Percentiles rank a stretch among this genome's conserved stretches.
phyloP scores from a whole-genome alignment of 2,888 invertebrate species.

The Beris chalybata region DNA sequence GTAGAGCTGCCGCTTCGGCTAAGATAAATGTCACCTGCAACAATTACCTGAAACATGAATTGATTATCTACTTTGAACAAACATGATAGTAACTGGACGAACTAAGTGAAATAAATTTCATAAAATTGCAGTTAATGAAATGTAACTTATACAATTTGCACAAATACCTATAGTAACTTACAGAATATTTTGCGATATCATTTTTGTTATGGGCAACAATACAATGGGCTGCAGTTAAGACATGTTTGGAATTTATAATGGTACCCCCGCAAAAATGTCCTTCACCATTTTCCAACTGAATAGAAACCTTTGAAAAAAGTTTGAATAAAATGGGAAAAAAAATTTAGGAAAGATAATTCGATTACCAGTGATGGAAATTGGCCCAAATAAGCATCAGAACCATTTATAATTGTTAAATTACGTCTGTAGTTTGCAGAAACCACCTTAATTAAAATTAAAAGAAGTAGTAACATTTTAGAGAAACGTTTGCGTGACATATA shows the following conservation, averaged over 20 bases:
- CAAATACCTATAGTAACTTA: not conserved
- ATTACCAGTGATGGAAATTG: conserved; percentile 13
- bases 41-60: conserved; percentile 3
- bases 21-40: conserved; percentile 1
- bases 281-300: conserved; percentile 11
- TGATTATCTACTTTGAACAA: not conserved
- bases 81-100: too few relatives aligned
- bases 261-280: conserved; percentile 19
- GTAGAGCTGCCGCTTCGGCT: not conserved
- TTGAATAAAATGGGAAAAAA: not conserved
- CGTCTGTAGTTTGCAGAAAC: not conserved
- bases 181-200: conserved; percentile 8
- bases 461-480: too few relatives aligned
- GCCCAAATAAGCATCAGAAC: not conserved
- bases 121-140: too few relatives aligned
- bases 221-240: conserved; percentile 8
- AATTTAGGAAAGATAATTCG: not conserved
- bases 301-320: not conserved
- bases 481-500: too few relatives aligned
- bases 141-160: too few relatives aligned
- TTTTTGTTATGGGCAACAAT: conserved; percentile 15
- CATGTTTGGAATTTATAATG: conserved; percentile 7
- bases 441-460: too few relatives aligned
- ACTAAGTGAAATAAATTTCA: too few relatives aligned
- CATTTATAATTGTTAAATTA: conserved; percentile 6